A percentile compares a stretch with the other conserved stretches of the same genome.
phyloP scores from a whole-genome alignment of 2,888 invertebrate species.

The Spialia ferax region DNA sequence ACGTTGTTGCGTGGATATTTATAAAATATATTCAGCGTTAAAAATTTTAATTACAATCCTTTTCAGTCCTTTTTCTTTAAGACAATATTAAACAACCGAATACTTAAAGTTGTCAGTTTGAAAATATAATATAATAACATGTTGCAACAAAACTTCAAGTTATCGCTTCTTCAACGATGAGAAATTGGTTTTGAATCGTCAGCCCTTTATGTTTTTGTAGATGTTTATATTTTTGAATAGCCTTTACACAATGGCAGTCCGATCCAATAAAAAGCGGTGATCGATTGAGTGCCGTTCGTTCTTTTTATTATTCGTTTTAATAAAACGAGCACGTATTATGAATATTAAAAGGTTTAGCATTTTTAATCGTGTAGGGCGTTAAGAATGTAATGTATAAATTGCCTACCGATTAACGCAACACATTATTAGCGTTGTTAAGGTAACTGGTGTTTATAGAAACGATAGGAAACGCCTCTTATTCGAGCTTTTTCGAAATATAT shows the following conservation, averaged over 20 bases:
- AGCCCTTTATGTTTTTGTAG: constrained; percentile 50
- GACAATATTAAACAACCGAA: constrained; percentile 30
- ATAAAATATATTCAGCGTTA: constrained; percentile 77
- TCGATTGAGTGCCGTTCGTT: constrained; percentile 72
- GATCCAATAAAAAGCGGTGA: constrained; percentile 71
- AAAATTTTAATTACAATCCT: constrained; percentile 66
- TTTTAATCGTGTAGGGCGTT: constrained; percentile 73
- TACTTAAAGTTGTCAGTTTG: constrained; percentile 26
- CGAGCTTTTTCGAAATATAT: constrained; percentile 41
- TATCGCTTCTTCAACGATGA: constrained; percentile 38
- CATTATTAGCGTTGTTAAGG: constrained; percentile 63
- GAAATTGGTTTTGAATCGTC: constrained; percentile 47
- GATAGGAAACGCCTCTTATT: constrained; percentile 35
- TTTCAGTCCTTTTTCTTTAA: constrained; percentile 47
- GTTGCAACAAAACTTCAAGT: constrained; percentile 46
- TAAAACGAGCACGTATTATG: constrained; percentile 53
- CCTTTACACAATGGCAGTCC: constrained; percentile 58
- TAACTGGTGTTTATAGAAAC: constrained; percentile 39
- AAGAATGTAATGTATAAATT: constrained; percentile 76
- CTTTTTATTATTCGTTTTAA: constrained; percentile 55
- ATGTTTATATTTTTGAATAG: constrained; percentile 64
- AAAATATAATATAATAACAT: constrained; percentile 35
- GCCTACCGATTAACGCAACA: constrained; percentile 72
- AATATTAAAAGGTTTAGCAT: constrained; percentile 65
- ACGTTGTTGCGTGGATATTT: constrained; percentile 63